Base-by-base conservation (phyloP, 2,797 vertebrate species). In the Myripristis jacobus region DNA sequence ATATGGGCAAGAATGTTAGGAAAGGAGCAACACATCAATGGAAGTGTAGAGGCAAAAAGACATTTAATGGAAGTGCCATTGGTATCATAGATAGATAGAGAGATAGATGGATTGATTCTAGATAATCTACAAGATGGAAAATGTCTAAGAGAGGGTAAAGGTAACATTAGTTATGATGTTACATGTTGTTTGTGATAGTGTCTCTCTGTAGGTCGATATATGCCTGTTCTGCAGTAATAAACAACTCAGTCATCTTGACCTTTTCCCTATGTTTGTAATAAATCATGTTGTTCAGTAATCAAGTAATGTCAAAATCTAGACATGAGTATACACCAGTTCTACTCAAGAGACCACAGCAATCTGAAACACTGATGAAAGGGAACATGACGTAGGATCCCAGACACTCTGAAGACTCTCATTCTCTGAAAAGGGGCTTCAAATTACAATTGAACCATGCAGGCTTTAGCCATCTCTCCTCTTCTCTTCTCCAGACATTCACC, bases 311-410 rank as follows among this genome's bases (percentile, higher is more conserved):
- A 52, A 57, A 54, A 60, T 62, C 3, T 53, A 53, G 3, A 65
- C 34, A 46, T 13, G 48, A 71, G 51, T 46, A 48, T 38, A 2
- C 62, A 50, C 11, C 41, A 18, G 6, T n/a, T 31, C 11, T 12
- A 52, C 61, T 73, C 57, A 48, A 73, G 71, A 56, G 56, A 55
- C 25, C 19, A 8, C 59, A 46, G 25, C 51, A 65, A 76, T 70
- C 56, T 61, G 22, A 55, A 60, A 65, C 38, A 47, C 38, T 48
- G 60, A 72, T 70, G 25, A 53, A 18, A 69, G 24, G 36, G 12
- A 41, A 4, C 19, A 73, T 46, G 8, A 59, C 50, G 51, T 31
- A 52, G 54, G 65, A 31, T 19, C 44, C 53, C 4, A 69, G 55
- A 70, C 7, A 67, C 22, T 62, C 75, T 41, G 2, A 62, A 62